Percentiles rank a stretch among this genome's conserved stretches.
Conservation (phyloP, 2,888 invertebrate genomes). For the Junonia oenone region DNA sequence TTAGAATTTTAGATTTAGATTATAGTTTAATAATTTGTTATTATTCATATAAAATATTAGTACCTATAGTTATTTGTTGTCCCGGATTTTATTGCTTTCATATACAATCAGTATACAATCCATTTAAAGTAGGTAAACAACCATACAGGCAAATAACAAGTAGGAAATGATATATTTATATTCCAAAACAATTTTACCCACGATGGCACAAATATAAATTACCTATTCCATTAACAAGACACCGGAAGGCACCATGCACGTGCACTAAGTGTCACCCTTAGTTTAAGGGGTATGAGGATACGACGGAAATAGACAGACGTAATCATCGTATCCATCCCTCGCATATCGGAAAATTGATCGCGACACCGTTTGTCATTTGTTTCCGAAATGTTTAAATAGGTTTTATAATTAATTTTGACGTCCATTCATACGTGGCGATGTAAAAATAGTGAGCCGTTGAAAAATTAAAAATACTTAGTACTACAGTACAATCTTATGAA, state of each 20-base stretch:
- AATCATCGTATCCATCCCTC: slow-evolving; percentile 22
- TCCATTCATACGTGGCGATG: background rate
- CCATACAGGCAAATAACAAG: too few species aligned
- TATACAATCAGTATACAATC: too few species aligned
- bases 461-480: too few species aligned
- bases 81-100: too few species aligned
- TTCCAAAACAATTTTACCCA: background rate
- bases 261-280: slow-evolving; percentile 13
- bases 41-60: too few species aligned
- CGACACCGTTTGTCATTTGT: slow-evolving; percentile 14
- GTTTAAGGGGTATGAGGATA: slow-evolving; percentile 10
- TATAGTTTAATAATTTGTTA: too few species aligned
- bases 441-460: too few species aligned
- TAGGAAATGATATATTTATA: background rate
- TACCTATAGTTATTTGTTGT: too few species aligned
- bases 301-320: slow-evolving; percentile 23
- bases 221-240: background rate
- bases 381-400: background rate
- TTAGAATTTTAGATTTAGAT: too few species aligned
- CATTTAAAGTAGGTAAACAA: too few species aligned
- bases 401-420: background rate
- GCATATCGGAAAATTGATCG: slow-evolving; percentile 19
- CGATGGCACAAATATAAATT: slow-evolving; percentile 1
- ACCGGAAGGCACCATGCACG: slow-evolving; percentile 20
- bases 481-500: too few species aligned